Conservation (phyloP, 2,888 invertebrate genomes). For the Drosophila nigritarsus region DNA sequence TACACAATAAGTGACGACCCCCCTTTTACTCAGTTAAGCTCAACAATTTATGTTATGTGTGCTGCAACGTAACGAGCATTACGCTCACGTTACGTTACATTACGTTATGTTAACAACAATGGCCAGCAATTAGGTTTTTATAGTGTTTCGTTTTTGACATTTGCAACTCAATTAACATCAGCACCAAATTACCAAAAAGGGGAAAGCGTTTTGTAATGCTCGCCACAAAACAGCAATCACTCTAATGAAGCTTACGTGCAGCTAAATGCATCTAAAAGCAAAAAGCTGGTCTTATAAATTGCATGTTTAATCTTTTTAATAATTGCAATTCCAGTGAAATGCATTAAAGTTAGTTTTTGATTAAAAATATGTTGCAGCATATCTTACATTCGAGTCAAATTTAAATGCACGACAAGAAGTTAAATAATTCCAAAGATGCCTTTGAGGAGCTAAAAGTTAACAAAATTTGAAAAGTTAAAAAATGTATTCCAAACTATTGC, state of each 20-base stretch:
- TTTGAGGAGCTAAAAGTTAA: neutral
- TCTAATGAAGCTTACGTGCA: constrained; percentile 58
- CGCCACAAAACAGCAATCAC: constrained; percentile 30
- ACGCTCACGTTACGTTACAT: constrained; percentile 46
- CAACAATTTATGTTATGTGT: constrained; percentile 44
- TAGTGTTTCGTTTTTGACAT: constrained; percentile 58
- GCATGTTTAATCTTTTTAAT: constrained; percentile 56
- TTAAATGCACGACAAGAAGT: neutral
- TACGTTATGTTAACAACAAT: constrained; percentile 59
- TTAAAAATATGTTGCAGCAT: constrained; percentile 3
- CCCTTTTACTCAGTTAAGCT: neutral
- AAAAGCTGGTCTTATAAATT: constrained; percentile 34
- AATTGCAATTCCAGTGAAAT: constrained; percentile 55
- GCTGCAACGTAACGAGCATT: constrained; percentile 63
- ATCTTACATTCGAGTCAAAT: neutral
- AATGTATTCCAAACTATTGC: neutral
- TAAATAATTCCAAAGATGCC: neutral
- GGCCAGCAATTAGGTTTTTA: constrained; percentile 71
- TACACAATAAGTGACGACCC: constrained; percentile 19
- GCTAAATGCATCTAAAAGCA: constrained; percentile 47
- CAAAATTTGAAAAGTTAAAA: neutral
- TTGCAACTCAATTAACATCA: constrained; percentile 73
- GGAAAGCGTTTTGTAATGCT: constrained; percentile 55
- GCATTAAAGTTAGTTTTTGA: neutral
- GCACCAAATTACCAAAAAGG: constrained; percentile 15